phyloP scores from a whole-genome alignment of 2,797 vertebrate genomes.

The Molossus molossus region DNA sequence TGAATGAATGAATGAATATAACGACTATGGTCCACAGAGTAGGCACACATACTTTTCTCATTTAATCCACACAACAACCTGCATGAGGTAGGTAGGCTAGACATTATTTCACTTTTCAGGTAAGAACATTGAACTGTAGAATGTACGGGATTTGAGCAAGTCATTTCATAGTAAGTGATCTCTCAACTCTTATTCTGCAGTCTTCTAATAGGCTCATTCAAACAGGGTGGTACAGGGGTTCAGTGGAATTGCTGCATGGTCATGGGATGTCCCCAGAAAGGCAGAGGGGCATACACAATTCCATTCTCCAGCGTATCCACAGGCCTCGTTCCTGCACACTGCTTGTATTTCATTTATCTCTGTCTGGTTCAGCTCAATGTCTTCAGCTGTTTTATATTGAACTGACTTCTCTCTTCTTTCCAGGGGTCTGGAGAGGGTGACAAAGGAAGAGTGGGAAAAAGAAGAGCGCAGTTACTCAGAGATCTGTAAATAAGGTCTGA shows the following conservation, averaged over 20 bases:
- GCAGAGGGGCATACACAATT: background rate
- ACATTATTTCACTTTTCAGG: conserved; percentile 15
- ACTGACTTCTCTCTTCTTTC: no score
- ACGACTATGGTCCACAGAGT: background rate
- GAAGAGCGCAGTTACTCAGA: background rate
- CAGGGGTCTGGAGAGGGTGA: no score
- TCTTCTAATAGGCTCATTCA: background rate
- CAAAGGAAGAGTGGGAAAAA: background rate
- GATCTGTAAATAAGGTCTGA: background rate
- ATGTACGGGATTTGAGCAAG: no score
- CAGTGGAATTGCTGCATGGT: background rate
- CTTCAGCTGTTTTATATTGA: no score
- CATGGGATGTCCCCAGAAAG: background rate
- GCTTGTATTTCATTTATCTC: background rate
- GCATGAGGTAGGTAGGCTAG: no score
- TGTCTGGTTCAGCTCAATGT: no score
- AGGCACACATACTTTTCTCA: background rate
- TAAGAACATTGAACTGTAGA: background rate
- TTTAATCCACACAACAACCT: no score
- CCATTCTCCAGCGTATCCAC: background rate
- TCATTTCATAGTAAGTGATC: no score
- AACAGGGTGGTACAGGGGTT: background rate
- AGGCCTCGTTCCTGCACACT: background rate
- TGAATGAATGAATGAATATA: background rate
- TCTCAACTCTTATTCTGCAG: background rate